Conservation (phyloP, 2,888 invertebrate genomes). For the Conistra vaccinii region DNA sequence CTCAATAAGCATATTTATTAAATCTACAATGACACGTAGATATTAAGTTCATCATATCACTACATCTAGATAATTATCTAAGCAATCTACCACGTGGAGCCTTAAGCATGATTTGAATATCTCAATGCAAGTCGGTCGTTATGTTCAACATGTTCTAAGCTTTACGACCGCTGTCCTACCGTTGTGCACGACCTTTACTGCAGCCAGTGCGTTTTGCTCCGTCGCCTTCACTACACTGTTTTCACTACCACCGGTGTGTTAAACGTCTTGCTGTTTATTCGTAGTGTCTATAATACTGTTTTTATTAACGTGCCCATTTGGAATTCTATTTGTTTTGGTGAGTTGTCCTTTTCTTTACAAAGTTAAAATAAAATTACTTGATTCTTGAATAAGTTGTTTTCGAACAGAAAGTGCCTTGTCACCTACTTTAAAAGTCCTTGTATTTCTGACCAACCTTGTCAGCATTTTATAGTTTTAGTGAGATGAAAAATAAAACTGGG, state of each 20-base stretch:
- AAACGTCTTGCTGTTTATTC: constrained; percentile 10
- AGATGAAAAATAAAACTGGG: not conserved
- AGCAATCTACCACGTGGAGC: constrained; percentile 35
- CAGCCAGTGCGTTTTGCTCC: constrained; percentile 81
- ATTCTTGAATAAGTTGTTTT: constrained; percentile 13
- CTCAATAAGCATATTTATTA: constrained; percentile 1
- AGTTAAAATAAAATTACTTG: not conserved
- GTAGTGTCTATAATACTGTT: constrained; percentile 26
- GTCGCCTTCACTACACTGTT: constrained; percentile 73
- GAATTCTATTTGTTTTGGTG: constrained; percentile 41
- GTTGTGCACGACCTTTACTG: constrained; percentile 59
- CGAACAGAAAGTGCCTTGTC: constrained; percentile 47
- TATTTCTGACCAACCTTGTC: constrained; percentile 23
- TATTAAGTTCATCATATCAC: constrained; percentile 20
- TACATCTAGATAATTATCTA: constrained; percentile 22
- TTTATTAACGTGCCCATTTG: constrained; percentile 31
- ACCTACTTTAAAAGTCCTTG: constrained; percentile 54
- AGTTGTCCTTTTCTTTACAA: constrained; percentile 27
- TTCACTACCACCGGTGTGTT: constrained; percentile 14
- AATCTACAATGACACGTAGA: constrained; percentile 24
- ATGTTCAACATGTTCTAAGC: constrained; percentile 41
- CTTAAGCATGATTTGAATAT: constrained; percentile 49
- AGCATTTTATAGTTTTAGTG: constrained; percentile 29
- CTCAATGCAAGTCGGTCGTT: constrained; percentile 32
- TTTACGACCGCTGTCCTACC: constrained; percentile 41